Evolutionary conservation across 2,888 invertebrate genomes (phyloP), one percentile per base, ranked within the genome.

Genomic region (Julus scanicus): DNA sequence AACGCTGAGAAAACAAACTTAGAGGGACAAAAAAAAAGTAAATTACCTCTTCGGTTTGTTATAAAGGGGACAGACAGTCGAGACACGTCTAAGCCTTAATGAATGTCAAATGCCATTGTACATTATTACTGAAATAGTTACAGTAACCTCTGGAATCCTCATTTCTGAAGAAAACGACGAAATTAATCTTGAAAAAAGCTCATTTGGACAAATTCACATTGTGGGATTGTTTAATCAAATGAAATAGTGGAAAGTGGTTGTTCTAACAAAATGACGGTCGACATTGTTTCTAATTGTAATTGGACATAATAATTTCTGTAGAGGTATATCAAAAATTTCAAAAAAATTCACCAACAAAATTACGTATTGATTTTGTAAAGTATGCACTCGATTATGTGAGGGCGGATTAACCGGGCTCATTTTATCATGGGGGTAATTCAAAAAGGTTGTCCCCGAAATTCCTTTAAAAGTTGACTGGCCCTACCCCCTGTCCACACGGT

Each of bases 1-100:
- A 80, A 80, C 80, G 80, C 37, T 20, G 80, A 29, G 80, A 37
- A 80, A 80, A 80, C 80, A 80, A 80, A 80, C 80, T 20, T 44
- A 8, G 80, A 80, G 15, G 2, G 37, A 6, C 11, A 37, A 80
- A 80, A 80, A 80, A 6, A 2, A 2, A 17, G 13, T 37, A 20
- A 37, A 80, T 80, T 80, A 20, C 80, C 4, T 53, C 37, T 80
- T 6, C 29, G 13, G 29, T 37, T 11, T 37, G 80, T 71, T 6
- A 80, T 80, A 13, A 80, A 80, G 80, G 15, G 20, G 80, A 80
- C 37, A 80, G 80, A 80, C n/a, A 63, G 63, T n/a, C 17, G 11
- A 63, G 63, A 63, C 17, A 63, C 80, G 20, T 29, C 13, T 80
- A 80, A 80, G 20, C 80, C 37, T 37, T 37, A 80, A 80, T 80